Evolutionary conservation across 1,140 invertebrate species (phyloP).

Genomic region (Calliopsis andreniformis): DNA sequence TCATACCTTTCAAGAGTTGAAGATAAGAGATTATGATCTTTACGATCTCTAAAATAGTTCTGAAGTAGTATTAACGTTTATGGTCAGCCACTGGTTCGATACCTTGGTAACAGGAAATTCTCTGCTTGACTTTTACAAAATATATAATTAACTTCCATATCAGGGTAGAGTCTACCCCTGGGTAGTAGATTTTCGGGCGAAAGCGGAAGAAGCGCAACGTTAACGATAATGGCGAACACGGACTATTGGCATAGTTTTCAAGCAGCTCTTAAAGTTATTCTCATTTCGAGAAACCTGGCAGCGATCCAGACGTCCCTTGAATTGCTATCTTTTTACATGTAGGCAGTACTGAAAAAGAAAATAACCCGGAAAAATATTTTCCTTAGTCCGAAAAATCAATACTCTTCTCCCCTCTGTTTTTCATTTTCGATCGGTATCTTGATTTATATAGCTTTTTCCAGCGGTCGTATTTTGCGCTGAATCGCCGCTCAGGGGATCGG

Average conservation of each 20-base stretch:
- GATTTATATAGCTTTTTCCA: conserved; percentile 17
- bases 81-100: no score
- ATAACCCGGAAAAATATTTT: background rate
- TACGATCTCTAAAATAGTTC: no score
- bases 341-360: background rate
- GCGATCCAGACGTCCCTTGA: conserved; percentile 32
- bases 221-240: conserved; percentile 65
- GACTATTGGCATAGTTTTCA: conserved; percentile 66
- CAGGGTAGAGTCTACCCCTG: conserved; percentile 15
- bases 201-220: conserved; percentile 51
- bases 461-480: conserved; percentile 34
- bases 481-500: conserved; percentile 25
- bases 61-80: no score
- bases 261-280: conserved; percentile 64
- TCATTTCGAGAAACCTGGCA: conserved; percentile 53
- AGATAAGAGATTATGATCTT: no score
- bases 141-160: conserved; percentile 49
- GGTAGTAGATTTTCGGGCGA: conserved; percentile 20
- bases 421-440: background rate
- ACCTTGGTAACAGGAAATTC: no score
- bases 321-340: background rate
- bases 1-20: no score
- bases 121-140: conserved; percentile 13
- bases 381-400: conserved; percentile 3
- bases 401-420: background rate